Conservation (phyloP, 2,113 vertebrate species). For the Lepus americanus region DNA sequence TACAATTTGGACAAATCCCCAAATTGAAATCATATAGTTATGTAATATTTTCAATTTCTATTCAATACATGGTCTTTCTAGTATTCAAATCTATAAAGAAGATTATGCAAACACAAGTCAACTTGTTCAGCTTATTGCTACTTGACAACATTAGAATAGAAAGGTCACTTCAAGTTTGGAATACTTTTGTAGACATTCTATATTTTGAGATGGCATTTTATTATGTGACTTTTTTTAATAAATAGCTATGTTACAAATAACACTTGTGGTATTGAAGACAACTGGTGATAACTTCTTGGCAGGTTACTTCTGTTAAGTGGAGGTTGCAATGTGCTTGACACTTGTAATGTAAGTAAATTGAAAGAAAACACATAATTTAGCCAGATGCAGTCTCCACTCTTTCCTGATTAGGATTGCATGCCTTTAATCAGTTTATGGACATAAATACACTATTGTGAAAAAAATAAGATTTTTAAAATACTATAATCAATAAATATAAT, state of each 20-base stretch:
- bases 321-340: conserved; percentile 68
- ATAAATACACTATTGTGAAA: conserved; percentile 87
- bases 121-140: neutral
- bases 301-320: conserved; percentile 75
- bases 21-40: neutral
- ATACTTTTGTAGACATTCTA: neutral
- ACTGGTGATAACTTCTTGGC: conserved; percentile 77
- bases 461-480: conserved; percentile 86
- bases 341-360: conserved; percentile 88
- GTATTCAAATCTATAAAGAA: conserved; percentile 43
- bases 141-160: neutral
- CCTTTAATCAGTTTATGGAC: conserved; percentile 91
- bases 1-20: neutral
- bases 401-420: conserved; percentile 88
- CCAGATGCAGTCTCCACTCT: conserved; percentile 83
- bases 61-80: neutral
- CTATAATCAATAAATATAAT: conserved; percentile 86
- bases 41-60: neutral
- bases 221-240: conserved; percentile 41
- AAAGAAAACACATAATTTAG: conserved; percentile 87
- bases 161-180: neutral
- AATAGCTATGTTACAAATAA: conserved; percentile 46
- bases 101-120: neutral
- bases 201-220: conserved; percentile 2
- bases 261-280: conserved; percentile 67